Evolutionary conservation across 2,888 invertebrate species (phyloP), one percentile per base, ranked within the genome.

Genomic region (Dioctria linearis): DNA sequence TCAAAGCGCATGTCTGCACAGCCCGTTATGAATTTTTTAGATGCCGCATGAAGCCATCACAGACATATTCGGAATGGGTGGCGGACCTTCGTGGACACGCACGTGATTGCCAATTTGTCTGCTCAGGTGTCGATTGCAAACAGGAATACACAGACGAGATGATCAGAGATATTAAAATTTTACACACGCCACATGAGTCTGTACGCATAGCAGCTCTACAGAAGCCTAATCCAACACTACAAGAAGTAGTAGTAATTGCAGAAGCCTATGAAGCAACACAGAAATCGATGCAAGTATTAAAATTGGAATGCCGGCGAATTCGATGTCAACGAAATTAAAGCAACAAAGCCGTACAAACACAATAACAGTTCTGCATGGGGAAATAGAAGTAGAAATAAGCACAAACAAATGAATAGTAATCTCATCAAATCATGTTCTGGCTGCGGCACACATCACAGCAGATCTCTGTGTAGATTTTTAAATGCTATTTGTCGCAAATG

Each of bases 41-140:
- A 59, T 13, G 5, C 5, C 59, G 11, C 5, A 59, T 59, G 59
- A 11, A 9, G 59, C 13, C 59, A 11, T 2, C 5, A 6, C 59
- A 59, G 3, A 59, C n/a, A 6, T 59, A 59, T 13, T 5, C 8
- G 8, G 13, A 13, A 6, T 59, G 59, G 59, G 11, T 59, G 5
- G 25, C 59, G 1, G 59, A 59, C 11, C 11, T 59, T 9, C 11
- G 13, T 5, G 59, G 59, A 13, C 5, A 9, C 5, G 37, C 92
- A 92, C 79, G 93, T 91, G 43, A 93, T 91, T 0, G 94, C 11
- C 67, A 78, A 57, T 81, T 79, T 73, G 54, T 65, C 25, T 75
- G 75, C 39, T 43, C 46, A 43, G 59, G 40, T 43, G 42, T 39
- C 25, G 51, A 37, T 61, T 81, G 79, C 25, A 79, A 51, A 67